Evolutionary conservation across 1,140 invertebrate genomes (phyloP).

Genomic region (Apis florea): DNA sequence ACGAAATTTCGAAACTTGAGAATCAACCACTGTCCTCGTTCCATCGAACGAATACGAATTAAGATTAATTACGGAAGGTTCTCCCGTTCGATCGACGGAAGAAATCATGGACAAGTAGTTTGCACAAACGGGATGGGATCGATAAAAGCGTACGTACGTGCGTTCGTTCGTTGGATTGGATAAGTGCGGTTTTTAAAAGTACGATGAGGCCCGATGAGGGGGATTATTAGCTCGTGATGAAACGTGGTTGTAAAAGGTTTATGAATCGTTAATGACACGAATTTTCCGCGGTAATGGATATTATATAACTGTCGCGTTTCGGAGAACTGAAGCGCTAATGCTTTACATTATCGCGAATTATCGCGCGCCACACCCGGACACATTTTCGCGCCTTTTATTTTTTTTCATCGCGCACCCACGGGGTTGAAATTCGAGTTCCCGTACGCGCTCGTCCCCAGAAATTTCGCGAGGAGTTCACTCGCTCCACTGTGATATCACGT

Average conservation of each 20-base stretch:
- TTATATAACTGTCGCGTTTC: slow-evolving; percentile 24
- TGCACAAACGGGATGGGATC: not conserved
- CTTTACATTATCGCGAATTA: slow-evolving; percentile 9
- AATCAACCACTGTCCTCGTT: too few species aligned
- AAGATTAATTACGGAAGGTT: too few species aligned
- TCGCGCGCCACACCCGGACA: not conserved
- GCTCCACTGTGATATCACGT: slow-evolving; percentile 9
- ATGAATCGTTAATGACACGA: slow-evolving; percentile 37
- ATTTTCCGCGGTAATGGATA: slow-evolving; percentile 33
- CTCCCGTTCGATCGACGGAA: too few species aligned
- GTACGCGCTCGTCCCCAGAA: not conserved
- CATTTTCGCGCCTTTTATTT: not conserved
- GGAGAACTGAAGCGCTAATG: not conserved
- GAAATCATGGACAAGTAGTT: not conserved
- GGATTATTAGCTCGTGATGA: slow-evolving; percentile 30
- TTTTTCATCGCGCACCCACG: not conserved
- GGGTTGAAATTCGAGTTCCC: not conserved
- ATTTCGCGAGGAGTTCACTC: not conserved
- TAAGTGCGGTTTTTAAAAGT: slow-evolving; percentile 21
- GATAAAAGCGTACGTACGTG: not conserved
- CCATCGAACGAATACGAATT: too few species aligned
- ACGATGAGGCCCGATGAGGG: not conserved
- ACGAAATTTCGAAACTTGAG: too few species aligned
- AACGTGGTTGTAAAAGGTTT: slow-evolving; percentile 27
- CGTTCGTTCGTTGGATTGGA: too few species aligned